A percentile compares a stretch with the other conserved stretches of the same genome.
Evolutionary conservation across 2,888 invertebrate genomes (phyloP).

Genomic region (Busseola fusca): DNA sequence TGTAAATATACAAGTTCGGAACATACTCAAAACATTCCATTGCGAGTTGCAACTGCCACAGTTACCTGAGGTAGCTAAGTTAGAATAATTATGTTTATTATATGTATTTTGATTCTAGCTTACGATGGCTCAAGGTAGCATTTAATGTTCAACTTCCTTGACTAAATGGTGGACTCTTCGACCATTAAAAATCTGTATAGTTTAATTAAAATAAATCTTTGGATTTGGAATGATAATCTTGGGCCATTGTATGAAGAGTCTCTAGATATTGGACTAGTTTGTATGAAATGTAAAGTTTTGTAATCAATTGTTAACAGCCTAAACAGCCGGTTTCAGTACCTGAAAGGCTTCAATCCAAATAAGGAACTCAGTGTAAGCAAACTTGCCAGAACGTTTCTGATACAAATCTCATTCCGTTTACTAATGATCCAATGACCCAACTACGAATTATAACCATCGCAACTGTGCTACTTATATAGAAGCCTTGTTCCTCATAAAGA

Average conservation of each 20-base stretch:
- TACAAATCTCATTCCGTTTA: not conserved
- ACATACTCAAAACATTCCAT: constrained; percentile 61
- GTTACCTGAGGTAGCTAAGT: constrained; percentile 29
- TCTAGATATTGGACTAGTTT: constrained; percentile 32
- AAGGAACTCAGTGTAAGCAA: not conserved
- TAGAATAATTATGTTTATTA: constrained; percentile 18
- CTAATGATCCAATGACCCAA: not conserved
- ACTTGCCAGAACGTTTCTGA: not conserved
- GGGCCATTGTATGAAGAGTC: constrained; percentile 19
- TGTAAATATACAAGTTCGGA: constrained; percentile 53
- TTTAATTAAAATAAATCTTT: not conserved
- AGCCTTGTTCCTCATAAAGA: not conserved
- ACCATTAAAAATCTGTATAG: not conserved
- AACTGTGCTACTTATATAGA: constrained; percentile 11
- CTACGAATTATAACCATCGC: not conserved
- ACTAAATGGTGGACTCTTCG: not conserved
- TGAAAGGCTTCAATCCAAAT: constrained; percentile 9
- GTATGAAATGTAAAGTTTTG: constrained; percentile 31
- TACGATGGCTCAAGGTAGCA: constrained; percentile 10
- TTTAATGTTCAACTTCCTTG: not conserved
- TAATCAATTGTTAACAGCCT: constrained; percentile 6
- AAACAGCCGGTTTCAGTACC: not conserved
- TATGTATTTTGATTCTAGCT: constrained; percentile 5
- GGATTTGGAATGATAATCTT: not conserved
- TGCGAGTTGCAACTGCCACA: constrained; percentile 38